Conservation (phyloP, 2,888 invertebrate species). For the Amorpha juglandis region DNA sequence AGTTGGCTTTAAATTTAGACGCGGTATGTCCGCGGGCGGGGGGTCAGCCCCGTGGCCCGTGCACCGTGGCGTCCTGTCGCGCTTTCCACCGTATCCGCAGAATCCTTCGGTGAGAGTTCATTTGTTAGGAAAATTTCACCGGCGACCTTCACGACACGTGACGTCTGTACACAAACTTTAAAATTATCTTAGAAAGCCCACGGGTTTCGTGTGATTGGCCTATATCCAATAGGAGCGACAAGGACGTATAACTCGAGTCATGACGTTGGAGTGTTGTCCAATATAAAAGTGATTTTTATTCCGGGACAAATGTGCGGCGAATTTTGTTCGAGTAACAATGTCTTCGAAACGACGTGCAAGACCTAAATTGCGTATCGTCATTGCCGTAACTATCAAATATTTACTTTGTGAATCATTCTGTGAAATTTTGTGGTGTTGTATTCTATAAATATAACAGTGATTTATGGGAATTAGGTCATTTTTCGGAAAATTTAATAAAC, state of each 20-base stretch:
- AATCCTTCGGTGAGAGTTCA: slow-evolving; percentile 77
- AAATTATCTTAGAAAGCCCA: slow-evolving; percentile 71
- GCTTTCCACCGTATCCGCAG: slow-evolving; percentile 69
- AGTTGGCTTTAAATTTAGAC: slow-evolving; percentile 81
- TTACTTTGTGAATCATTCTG: slow-evolving; percentile 66
- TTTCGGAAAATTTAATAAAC: slow-evolving; percentile 28
- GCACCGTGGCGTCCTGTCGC: slow-evolving; percentile 84
- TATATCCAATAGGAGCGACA: slow-evolving; percentile 78
- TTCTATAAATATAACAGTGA: slow-evolving; percentile 52
- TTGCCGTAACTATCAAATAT: slow-evolving; percentile 77
- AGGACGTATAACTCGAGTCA: slow-evolving; percentile 66
- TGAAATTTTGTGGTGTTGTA: slow-evolving; percentile 51
- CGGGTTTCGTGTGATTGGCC: slow-evolving; percentile 76
- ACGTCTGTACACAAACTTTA: slow-evolving; percentile 73
- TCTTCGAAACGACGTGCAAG: slow-evolving; percentile 74
- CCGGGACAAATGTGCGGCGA: slow-evolving; percentile 59
- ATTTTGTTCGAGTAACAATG: slow-evolving; percentile 63
- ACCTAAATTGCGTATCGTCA: slow-evolving; percentile 76
- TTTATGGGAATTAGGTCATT: slow-evolving; percentile 59
- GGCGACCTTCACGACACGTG: slow-evolving; percentile 62
- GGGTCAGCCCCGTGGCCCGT: slow-evolving; percentile 90
- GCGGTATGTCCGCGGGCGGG: slow-evolving; percentile 81
- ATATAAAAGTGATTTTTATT: slow-evolving; percentile 73
- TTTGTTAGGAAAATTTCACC: slow-evolving; percentile 57
- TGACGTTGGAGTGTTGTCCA: slow-evolving; percentile 72